Percentiles rank a stretch among this genome's conserved stretches.
These are phyloP conservation scores for Chalcosyrphus nemorum DNA, from an alignment of 2,888 invertebrate genomes.

Conservation along the genomic window DNA sequence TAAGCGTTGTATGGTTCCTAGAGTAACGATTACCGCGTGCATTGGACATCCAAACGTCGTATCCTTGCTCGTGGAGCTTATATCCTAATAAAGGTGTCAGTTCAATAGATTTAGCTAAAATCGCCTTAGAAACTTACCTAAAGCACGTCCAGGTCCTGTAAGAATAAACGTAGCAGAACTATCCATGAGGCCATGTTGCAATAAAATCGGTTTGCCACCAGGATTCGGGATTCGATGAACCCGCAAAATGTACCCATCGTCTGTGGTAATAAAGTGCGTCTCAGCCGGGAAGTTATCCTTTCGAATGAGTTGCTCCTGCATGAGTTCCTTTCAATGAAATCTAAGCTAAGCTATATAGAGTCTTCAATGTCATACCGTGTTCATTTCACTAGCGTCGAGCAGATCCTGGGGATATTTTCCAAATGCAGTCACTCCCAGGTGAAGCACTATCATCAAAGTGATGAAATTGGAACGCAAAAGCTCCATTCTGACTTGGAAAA, in stretches of 20 bases:
- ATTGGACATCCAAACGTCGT: conserved; percentile 86
- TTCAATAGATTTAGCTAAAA: too few species aligned
- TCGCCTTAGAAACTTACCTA: conserved; percentile 85
- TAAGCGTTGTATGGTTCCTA: conserved; percentile 82
- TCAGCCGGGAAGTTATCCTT: conserved; percentile 86
- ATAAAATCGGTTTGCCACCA: conserved; percentile 83
- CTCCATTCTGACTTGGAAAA: neutral
- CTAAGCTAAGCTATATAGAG: neutral
- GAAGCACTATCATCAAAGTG: neutral
- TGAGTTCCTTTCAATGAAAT: neutral
- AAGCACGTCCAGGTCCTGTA: conserved; percentile 86
- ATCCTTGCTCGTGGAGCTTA: conserved; percentile 82
- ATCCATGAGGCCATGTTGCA: conserved; percentile 88
- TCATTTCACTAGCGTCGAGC: conserved; percentile 74
- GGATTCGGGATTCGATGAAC: conserved; percentile 86
- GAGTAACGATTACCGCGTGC: conserved; percentile 86
- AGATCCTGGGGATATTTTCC: conserved; percentile 66
- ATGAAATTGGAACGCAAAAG: neutral
- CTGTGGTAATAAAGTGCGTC: conserved; percentile 85
- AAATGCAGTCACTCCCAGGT: neutral
- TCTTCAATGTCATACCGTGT: conserved; percentile 73
- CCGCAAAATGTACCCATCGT: conserved; percentile 89
- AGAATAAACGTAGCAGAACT: conserved; percentile 88
- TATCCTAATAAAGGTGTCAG: conserved; percentile 80
- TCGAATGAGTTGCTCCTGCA: conserved; percentile 76